These are phyloP conservation scores for Torymus auratus DNA, from an alignment of 2,888 invertebrate genomes.

Conservation along the genomic window DNA sequence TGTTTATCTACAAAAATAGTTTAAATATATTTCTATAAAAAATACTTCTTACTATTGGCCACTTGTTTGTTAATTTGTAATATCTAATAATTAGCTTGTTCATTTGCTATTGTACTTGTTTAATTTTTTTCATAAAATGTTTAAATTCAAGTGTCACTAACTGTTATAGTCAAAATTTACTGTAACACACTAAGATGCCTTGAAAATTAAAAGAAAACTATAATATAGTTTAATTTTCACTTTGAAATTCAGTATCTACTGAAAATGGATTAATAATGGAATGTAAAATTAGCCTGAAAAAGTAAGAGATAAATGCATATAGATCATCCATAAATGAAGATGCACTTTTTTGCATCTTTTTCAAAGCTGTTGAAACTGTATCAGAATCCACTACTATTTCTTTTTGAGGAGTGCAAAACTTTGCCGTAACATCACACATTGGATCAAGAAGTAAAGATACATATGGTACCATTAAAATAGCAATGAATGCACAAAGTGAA, in stretches of 20 bases:
- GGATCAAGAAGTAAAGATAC: slow-evolving; percentile 53
- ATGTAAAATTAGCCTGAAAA: slow-evolving; percentile 48
- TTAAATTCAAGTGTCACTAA: background rate
- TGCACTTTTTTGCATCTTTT: slow-evolving; percentile 55
- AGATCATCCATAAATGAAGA: slow-evolving; percentile 53
- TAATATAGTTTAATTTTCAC: slow-evolving; percentile 9
- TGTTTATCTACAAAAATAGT: slow-evolving; percentile 48
- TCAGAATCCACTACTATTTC: slow-evolving; percentile 53
- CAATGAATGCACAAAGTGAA: slow-evolving; percentile 49
- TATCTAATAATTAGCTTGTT: slow-evolving; percentile 5
- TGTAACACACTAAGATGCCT: background rate
- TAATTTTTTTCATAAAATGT: slow-evolving; percentile 5
- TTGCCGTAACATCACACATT: slow-evolving; percentile 54
- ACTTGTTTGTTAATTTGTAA: background rate
- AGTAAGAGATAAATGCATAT: slow-evolving; percentile 49
- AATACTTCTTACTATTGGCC: slow-evolving; percentile 25
- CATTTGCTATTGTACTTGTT: background rate
- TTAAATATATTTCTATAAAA: slow-evolving; percentile 23
- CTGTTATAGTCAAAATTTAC: slow-evolving; percentile 2
- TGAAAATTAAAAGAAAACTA: background rate
- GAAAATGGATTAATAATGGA: slow-evolving; percentile 48
- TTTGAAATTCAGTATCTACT: slow-evolving; percentile 34
- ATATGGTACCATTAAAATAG: slow-evolving; percentile 45
- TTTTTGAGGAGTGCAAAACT: slow-evolving; percentile 52
- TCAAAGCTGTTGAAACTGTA: slow-evolving; percentile 45